Conservation (phyloP, 2,797 vertebrate species). For the Lycodopsis pacificus region DNA sequence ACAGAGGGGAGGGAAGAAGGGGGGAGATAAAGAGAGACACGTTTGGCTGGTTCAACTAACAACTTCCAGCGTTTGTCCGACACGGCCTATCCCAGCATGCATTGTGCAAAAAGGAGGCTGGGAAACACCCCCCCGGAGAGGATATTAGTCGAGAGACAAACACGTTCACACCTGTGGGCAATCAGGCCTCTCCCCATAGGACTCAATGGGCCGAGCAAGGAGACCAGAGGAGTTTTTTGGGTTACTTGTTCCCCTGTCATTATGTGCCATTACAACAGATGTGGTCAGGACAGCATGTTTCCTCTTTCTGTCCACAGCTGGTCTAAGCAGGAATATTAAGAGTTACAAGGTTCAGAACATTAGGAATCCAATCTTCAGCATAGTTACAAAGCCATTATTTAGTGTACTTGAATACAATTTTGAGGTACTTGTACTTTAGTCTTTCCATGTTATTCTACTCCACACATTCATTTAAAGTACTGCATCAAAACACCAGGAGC, state of each 20-base stretch:
- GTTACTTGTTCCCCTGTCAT: too few relatives aligned
- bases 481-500: background rate
- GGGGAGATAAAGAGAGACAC: background rate
- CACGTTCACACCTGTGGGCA: background rate
- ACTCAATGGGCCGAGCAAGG: background rate
- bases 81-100: background rate
- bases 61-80: background rate
- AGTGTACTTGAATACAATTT: too few relatives aligned
- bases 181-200: background rate
- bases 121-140: conserved; percentile 7
- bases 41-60: background rate
- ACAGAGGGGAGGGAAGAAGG: background rate
- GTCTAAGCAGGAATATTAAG: background rate
- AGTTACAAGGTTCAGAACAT: background rate
- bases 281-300: background rate
- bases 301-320: conserved; percentile 2
- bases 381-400: too few relatives aligned
- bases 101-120: background rate
- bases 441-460: too few relatives aligned
- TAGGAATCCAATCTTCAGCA: background rate
- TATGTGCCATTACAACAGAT: background rate
- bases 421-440: too few relatives aligned
- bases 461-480: too few relatives aligned
- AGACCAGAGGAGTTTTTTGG: background rate
- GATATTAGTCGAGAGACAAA: conserved; percentile 21